Conservation (phyloP, 2,888 invertebrate species). For the Tipula confusa region DNA sequence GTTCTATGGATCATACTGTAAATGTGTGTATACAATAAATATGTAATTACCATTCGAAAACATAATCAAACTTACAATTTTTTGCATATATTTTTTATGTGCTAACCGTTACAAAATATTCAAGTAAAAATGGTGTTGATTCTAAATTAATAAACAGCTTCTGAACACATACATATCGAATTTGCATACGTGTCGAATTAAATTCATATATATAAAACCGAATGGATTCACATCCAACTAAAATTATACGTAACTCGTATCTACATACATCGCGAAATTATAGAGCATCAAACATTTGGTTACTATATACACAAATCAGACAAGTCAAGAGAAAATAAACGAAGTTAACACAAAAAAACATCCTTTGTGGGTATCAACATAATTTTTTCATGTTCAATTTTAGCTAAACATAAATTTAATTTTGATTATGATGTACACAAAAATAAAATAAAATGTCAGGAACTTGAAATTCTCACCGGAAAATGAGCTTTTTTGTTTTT, state of each 20-base stretch:
- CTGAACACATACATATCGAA: too few relatives aligned
- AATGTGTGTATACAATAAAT: neutral
- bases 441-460: neutral
- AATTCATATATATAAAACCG: too few relatives aligned
- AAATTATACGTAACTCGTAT: too few relatives aligned
- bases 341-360: neutral
- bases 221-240: too few relatives aligned
- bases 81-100: neutral
- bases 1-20: too few relatives aligned
- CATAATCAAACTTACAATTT: neutral
- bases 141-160: too few relatives aligned
- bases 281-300: neutral
- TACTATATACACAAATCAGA: neutral
- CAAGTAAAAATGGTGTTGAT: too few relatives aligned
- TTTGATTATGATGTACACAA: neutral
- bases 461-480: conserved; percentile 12
- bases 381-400: conserved; percentile 13
- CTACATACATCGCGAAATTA: neutral
- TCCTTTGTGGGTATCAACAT: neutral
- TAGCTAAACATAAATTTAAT: neutral
- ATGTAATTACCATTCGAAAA: neutral
- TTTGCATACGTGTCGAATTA: too few relatives aligned
- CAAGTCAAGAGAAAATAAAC: neutral
- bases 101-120: too few relatives aligned
- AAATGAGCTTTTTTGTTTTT: neutral